phyloP scores from a whole-genome alignment of 2,888 invertebrate species.

The Lasioglossum pauxillum region DNA sequence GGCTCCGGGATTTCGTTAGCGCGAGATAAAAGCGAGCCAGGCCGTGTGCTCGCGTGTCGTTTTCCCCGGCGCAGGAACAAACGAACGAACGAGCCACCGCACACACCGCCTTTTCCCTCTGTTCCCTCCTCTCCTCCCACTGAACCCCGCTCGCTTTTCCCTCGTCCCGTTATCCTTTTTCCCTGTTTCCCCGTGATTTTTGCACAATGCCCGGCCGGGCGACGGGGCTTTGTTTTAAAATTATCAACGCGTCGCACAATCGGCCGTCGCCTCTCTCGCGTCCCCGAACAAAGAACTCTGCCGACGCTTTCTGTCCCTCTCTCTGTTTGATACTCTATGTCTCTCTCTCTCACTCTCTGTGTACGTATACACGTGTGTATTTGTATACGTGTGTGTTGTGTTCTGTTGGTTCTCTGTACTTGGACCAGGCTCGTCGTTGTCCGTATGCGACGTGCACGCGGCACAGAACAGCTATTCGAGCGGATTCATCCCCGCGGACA shows the following conservation, averaged over 20 bases:
- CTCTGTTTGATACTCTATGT: not conserved
- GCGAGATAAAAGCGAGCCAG: constrained; percentile 69
- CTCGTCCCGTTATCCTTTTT: constrained; percentile 54
- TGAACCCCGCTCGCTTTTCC: not conserved
- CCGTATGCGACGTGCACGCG: constrained; percentile 2
- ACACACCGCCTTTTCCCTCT: not conserved
- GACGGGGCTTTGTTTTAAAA: constrained; percentile 81
- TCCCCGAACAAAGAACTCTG: constrained; percentile 76
- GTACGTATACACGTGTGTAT: too few relatives aligned
- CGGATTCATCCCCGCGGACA: constrained; percentile 23
- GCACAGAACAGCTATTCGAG: not conserved
- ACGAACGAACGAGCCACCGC: constrained; percentile 27
- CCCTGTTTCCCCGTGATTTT: constrained; percentile 77
- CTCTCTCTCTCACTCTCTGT: not conserved
- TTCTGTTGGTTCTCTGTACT: not conserved
- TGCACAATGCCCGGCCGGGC: constrained; percentile 78
- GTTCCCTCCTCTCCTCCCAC: not conserved
- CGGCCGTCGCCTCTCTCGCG: constrained; percentile 73
- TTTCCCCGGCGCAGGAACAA: constrained; percentile 58
- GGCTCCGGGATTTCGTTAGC: constrained; percentile 70
- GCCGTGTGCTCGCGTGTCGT: constrained; percentile 57
- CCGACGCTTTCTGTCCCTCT: constrained; percentile 50
- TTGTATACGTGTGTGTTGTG: not conserved
- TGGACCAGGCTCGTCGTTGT: constrained; percentile 27
- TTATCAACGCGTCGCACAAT: constrained; percentile 84